Evolutionary conservation across 2,113 vertebrate genomes (phyloP), one percentile per base, ranked within the genome.

Genomic region (Malurus elegans): DNA sequence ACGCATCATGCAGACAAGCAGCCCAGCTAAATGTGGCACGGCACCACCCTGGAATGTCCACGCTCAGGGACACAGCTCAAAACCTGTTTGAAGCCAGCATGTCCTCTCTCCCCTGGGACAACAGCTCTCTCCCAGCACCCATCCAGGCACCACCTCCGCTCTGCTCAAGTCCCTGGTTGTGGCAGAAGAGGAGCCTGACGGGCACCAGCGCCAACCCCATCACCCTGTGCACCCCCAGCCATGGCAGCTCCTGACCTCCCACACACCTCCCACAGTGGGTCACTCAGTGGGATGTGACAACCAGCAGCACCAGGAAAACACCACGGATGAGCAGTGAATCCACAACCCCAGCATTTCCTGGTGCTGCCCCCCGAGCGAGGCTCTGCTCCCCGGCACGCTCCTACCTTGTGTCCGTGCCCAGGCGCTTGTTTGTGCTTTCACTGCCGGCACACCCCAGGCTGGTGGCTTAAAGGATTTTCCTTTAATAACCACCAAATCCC

Each of bases 391-490:
- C 36, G 0, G 10, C 70, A 32, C 4, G 2, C 23, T 81, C 96
- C 81, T 95, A 95, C 94, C 95, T 93, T 76, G 80, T 51, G 72
- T 42, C 89, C 4, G 11, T 13, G 31, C 89, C 61, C 34, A 8
- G 90, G 62, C 2, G 4, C 93, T 74, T 83, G 90, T 91, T 95
- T 91, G 91, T 96, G 96, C 84, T 97, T 95, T 95, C 95, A 81
- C 96, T 94, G 96, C 90, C 73, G 19, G 83, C 95, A 86, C 88
- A 92, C 85, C 66, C 92, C 29, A 6, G 90, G 86, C 93, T 66
- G 91, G 11, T 88, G 88, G 96, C 97, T 97, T 97, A 97, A 97
- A 95, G 96, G 97, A 97, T 97, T 97, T 97, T 92, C 97, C 96
- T 94, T 90, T 97, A 97, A 97, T 97, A 97, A 97, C 86, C 74